A percentile compares a stretch with the other conserved stretches of the same genome.
phyloP scores from a whole-genome alignment of 92 coral and sea anemone species.

The Zoanthus sansibaricus region DNA sequence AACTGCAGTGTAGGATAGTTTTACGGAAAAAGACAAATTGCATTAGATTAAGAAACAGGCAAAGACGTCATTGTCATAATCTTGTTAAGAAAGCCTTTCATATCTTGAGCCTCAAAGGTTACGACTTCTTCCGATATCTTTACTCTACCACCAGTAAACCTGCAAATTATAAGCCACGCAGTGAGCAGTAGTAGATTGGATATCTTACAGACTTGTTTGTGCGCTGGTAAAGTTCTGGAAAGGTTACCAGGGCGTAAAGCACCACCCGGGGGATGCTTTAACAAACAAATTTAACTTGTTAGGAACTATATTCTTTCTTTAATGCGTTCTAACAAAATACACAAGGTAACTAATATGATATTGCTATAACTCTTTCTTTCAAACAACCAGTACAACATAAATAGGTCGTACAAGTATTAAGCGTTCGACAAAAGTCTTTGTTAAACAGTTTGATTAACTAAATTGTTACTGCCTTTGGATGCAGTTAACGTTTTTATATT shows the following conservation, averaged over 20 bases:
- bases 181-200: slow-evolving; percentile 27
- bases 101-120: background rate
- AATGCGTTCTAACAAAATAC: background rate
- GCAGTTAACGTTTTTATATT: background rate
- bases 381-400: background rate
- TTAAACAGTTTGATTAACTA: background rate
- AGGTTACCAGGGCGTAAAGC: background rate
- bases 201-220: slow-evolving; percentile 14
- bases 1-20: background rate
- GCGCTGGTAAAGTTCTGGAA: background rate
- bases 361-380: background rate
- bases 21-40: background rate
- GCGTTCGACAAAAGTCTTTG: background rate
- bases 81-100: background rate
- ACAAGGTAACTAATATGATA: background rate
- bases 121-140: background rate
- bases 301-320: background rate
- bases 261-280: background rate
- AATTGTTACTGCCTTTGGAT: background rate
- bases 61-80: background rate
- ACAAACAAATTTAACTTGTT: background rate
- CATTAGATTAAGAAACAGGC: background rate
- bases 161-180: background rate
- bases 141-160: slow-evolving; percentile 4
- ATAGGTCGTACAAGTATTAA: background rate